These are phyloP conservation scores for Vicugna pacos DNA, from an alignment of 2,113 vertebrate species.

Conservation along the genomic window DNA sequence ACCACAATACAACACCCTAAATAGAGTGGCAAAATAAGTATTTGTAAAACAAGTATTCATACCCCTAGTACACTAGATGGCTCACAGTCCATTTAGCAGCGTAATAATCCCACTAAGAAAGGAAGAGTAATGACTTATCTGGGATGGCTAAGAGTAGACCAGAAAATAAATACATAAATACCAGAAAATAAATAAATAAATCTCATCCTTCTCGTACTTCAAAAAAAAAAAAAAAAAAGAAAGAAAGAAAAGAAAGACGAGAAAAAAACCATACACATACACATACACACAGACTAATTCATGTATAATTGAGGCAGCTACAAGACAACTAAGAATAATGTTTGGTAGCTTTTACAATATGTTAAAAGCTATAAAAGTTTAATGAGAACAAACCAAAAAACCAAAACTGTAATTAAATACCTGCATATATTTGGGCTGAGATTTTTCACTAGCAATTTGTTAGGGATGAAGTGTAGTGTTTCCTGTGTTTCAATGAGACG, in stretches of 20 bases:
- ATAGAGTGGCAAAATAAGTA: conserved; percentile 1
- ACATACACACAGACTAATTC: not conserved
- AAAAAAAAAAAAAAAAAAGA: not conserved
- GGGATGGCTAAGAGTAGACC: not conserved
- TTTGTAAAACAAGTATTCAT: conserved; percentile 54
- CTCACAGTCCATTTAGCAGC: conserved; percentile 66
- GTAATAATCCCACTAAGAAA: conserved; percentile 3
- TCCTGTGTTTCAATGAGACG: conserved; percentile 5
- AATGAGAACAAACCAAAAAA: conserved; percentile 56
- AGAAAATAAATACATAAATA: conserved; percentile 41
- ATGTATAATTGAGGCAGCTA: not conserved
- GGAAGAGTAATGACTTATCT: not conserved
- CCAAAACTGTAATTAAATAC: not conserved
- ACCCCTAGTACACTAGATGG: conserved; percentile 77
- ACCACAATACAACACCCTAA: not conserved
- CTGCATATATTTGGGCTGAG: not conserved
- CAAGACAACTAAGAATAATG: not conserved
- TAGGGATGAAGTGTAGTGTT: not conserved
- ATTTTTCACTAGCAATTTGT: conserved; percentile 16
- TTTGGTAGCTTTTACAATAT: not conserved
- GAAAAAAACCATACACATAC: not conserved
- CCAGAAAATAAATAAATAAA: conserved; percentile 52
- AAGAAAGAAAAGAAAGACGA: not conserved
- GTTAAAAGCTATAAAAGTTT: not conserved
- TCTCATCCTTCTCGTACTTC: not conserved